These are phyloP conservation scores for Drosophila rufa DNA, from an alignment of 1,140 invertebrate genomes.

Conservation along the genomic window DNA sequence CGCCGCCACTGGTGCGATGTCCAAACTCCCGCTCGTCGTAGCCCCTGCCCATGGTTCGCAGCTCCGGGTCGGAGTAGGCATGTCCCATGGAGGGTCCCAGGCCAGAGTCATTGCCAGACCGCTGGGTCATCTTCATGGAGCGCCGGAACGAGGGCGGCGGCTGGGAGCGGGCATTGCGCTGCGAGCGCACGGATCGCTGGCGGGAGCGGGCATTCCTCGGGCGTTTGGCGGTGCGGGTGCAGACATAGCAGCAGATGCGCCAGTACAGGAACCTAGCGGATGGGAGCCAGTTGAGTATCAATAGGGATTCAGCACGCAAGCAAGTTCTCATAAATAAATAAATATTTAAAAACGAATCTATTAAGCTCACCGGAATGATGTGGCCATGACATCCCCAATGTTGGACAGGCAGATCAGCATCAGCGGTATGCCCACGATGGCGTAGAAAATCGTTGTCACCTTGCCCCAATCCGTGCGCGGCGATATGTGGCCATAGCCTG, in stretches of 20 bases:
- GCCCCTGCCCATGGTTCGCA: constrained; percentile 78
- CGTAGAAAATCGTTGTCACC: constrained; percentile 97
- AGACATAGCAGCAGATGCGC: constrained; percentile 95
- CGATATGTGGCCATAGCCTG: constrained; percentile 98
- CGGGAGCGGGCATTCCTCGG: constrained; percentile 85
- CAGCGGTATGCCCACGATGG: constrained; percentile 96
- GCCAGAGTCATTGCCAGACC: constrained; percentile 87
- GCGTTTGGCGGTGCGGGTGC: constrained; percentile 91
- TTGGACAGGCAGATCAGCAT: constrained; percentile 97
- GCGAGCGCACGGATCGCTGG: constrained; percentile 59
- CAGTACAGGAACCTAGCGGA: constrained; percentile 91
- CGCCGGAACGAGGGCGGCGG: constrained; percentile 81
- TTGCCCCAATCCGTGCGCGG: constrained; percentile 96
- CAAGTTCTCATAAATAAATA: background rate
- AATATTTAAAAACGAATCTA: background rate
- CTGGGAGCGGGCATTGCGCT: constrained; percentile 78
- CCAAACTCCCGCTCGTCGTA: constrained; percentile 69
- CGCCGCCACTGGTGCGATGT: constrained; percentile 47
- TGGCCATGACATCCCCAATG: constrained; percentile 98
- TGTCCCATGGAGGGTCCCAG: constrained; percentile 85
- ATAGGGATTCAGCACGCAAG: background rate
- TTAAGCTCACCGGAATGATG: constrained; percentile 91
- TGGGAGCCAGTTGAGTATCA: constrained; percentile 60
- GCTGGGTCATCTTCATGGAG: constrained; percentile 89
- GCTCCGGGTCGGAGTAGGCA: constrained; percentile 87